These are phyloP conservation scores for Luperina nickerlii DNA, from an alignment of 2,888 invertebrate species.

Conservation along the genomic window DNA sequence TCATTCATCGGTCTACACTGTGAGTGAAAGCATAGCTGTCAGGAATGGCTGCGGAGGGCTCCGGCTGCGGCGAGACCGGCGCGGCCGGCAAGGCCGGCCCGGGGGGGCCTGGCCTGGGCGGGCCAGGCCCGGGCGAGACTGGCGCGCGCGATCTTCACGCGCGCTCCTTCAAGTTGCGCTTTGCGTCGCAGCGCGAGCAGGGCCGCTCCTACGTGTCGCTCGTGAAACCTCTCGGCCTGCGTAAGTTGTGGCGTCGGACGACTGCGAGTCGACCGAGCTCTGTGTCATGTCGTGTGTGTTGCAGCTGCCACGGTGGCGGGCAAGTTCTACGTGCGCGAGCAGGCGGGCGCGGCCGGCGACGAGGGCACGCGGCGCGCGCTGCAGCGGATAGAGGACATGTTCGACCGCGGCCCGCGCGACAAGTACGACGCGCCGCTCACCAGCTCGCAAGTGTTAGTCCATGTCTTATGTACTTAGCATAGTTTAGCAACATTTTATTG, in stretches of 20 bases:
- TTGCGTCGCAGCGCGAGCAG: conserved; percentile 82
- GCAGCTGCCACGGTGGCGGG: conserved; percentile 82
- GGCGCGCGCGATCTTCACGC: conserved; percentile 59
- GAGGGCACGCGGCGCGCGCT: conserved; percentile 61
- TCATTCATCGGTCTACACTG: not conserved
- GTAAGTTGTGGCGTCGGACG: conserved; percentile 69
- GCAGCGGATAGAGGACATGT: conserved; percentile 71
- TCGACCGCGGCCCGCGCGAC: conserved; percentile 74
- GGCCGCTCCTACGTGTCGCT: conserved; percentile 85
- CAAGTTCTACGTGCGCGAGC: conserved; percentile 75
- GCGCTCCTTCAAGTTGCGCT: conserved; percentile 83
- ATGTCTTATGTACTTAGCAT: not conserved
- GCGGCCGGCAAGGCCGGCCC: conserved; percentile 26
- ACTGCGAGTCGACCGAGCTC: not conserved
- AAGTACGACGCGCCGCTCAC: conserved; percentile 69
- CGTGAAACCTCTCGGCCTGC: conserved; percentile 80
- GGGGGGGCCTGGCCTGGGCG: conserved; percentile 27
- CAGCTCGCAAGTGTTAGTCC: conserved; percentile 75
- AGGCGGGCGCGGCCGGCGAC: conserved; percentile 47
- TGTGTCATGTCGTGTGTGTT: not conserved
- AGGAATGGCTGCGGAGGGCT: conserved; percentile 26
- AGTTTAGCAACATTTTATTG: conserved; percentile 3
- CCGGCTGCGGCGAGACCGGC: conserved; percentile 36
- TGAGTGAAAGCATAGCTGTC: not conserved
- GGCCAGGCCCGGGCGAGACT: conserved; percentile 30